Base-by-base conservation (phyloP, 1,140 invertebrate species). In the Sitophilus oryzae region DNA sequence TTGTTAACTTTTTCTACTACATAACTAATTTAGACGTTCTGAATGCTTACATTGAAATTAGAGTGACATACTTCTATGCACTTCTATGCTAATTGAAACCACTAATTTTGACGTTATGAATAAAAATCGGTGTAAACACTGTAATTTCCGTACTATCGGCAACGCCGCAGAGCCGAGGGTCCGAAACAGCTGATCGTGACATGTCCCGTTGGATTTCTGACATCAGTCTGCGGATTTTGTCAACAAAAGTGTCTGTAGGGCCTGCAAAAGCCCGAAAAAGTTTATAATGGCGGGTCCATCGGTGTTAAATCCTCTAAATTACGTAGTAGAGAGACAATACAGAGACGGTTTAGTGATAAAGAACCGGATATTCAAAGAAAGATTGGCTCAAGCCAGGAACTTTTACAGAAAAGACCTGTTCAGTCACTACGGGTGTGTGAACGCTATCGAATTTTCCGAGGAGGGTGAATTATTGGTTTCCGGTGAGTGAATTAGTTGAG, bases 371-470 rank as follows among this genome's bases (percentile, higher is more conserved):
- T 81, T 86, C 59, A 76, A 77, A 58, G 77, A 82, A 44, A 79
- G 85, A 45, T 72, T 88, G 35, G 71, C 74, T 20, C 73, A 73
- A 41, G 83, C 85, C 1, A 80, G 81, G 66, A 89, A 84, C 73
- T 77, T 94, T 14, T 93, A 86, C 70, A 81, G 85, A 46, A 88
- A 88, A 61, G 89, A 96, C 77, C 76, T 97, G 14, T 76, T 84
- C 50, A 87, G 86, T 22, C 93, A 97, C 77, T 96, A 83, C 78
- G 93, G 93, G 60, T 97, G 93, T 79, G 91, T 97, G 19, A 97
- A 97, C 80, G 93, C 93, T 19, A 88, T 96, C 60, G 93, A 96
- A 73, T 97, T 96, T 78, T 93, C 89, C 3, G 80, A 82, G 45
- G 82, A 91, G 73, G 93, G 92, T 56, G 82, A 90, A 68, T 81